These are phyloP conservation scores for Nothobranchius furzeri DNA, from an alignment of 2,113 vertebrate species.

Conservation along the genomic window DNA sequence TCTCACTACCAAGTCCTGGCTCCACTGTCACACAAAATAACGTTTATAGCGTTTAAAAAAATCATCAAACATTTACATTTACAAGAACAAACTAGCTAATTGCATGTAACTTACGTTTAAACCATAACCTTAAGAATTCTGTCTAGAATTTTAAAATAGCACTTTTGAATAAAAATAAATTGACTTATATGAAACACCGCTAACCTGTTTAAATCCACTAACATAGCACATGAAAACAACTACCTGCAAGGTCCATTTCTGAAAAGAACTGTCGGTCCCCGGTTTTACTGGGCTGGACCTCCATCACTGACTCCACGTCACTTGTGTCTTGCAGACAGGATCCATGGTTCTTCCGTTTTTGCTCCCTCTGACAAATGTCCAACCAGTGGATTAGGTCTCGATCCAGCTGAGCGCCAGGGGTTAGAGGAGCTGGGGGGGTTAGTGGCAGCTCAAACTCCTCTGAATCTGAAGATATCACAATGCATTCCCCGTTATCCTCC, in stretches of 20 bases:
- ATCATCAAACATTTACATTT: neutral
- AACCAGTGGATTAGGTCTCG: slow-evolving; percentile 55
- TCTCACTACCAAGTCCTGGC: slow-evolving; percentile 62
- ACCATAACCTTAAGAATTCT: neutral
- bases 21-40: slow-evolving; percentile 43
- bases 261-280: slow-evolving; percentile 44
- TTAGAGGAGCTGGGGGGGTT: slow-evolving; percentile 64
- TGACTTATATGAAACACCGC: neutral
- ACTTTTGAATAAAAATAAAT: neutral
- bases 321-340: slow-evolving; percentile 15
- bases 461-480: slow-evolving; percentile 70
- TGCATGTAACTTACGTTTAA: no score
- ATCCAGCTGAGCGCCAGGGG: slow-evolving; percentile 66
- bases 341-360: slow-evolving; percentile 1
- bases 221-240: neutral
- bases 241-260: slow-evolving; percentile 63
- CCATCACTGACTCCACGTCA: slow-evolving; percentile 35
- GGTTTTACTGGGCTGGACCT: slow-evolving; percentile 26
- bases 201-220: neutral
- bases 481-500: slow-evolving; percentile 39
- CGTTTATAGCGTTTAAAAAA: neutral
- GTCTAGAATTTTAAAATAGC: neutral
- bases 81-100: no score
- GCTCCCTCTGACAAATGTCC: slow-evolving; percentile 16
- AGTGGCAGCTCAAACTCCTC: slow-evolving; percentile 58